Evolutionary conservation across 2,888 invertebrate species (phyloP).

Genomic region (Macrosiphum euphorbiae): DNA sequence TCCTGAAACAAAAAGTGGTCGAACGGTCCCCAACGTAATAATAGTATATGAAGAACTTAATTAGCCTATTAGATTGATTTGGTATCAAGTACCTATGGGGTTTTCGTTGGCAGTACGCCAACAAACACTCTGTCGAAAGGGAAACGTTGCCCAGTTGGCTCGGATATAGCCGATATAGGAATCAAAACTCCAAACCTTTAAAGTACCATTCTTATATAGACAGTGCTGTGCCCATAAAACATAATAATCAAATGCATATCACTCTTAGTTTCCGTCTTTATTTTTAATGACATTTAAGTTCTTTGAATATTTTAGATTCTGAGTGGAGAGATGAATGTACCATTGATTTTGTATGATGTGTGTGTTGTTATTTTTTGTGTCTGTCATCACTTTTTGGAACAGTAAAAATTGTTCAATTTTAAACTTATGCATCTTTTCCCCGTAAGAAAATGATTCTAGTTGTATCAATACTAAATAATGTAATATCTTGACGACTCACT

Average conservation of each 20-base stretch:
- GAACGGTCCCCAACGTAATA: not conserved
- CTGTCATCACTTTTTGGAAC: no score
- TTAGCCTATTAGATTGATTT: slow-evolving; percentile 58
- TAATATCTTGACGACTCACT: no score
- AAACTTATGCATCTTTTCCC: no score
- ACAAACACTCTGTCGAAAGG: slow-evolving; percentile 31
- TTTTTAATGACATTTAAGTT: slow-evolving; percentile 12
- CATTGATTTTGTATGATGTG: not conserved
- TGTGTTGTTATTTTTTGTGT: no score
- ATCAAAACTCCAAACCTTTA: slow-evolving; percentile 20
- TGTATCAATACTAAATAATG: no score
- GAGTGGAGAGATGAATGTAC: not conserved
- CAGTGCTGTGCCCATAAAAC: not conserved
- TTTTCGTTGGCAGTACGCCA: slow-evolving; percentile 36
- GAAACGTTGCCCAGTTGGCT: slow-evolving; percentile 53
- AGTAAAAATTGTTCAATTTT: no score
- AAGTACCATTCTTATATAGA: not conserved
- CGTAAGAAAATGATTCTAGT: no score
- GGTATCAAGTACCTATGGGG: slow-evolving; percentile 29
- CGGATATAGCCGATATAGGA: not conserved
- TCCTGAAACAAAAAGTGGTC: not conserved
- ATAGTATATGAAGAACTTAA: slow-evolving; percentile 39
- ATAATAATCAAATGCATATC: slow-evolving; percentile 40
- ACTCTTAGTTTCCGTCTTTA: not conserved
- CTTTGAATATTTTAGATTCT: not conserved